Evolutionary conservation across 2,113 vertebrate genomes (phyloP).

Genomic region (Dunckerocampus dactyliophorus): DNA sequence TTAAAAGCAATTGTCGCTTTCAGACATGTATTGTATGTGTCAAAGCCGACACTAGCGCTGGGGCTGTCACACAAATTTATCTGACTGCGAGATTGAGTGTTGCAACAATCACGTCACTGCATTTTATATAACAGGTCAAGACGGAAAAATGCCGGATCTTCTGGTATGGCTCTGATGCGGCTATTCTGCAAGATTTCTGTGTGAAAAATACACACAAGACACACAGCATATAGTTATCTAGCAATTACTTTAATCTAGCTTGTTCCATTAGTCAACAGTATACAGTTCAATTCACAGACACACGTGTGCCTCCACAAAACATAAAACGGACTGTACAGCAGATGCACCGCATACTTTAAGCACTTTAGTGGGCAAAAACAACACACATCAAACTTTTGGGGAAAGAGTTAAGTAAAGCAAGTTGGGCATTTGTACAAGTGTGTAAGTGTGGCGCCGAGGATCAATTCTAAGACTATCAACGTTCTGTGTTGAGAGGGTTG

Average conservation of each 20-base stretch:
- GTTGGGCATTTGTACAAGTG: conserved; percentile 38
- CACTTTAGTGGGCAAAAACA: conserved; percentile 58
- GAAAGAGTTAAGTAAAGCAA: conserved; percentile 63
- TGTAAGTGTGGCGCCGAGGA: conserved; percentile 18
- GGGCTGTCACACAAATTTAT: too few species aligned
- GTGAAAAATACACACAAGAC: conserved; percentile 13
- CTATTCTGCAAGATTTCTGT: not conserved
- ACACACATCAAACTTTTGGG: conserved; percentile 57
- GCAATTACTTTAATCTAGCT: conserved; percentile 74
- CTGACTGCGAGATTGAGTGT: too few species aligned
- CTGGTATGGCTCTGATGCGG: too few species aligned
- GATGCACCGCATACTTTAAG: conserved; percentile 61
- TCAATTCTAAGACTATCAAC: not conserved
- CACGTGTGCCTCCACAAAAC: conserved; percentile 75
- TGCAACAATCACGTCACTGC: too few species aligned
- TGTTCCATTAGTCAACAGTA: conserved; percentile 77
- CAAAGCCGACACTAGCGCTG: too few species aligned
- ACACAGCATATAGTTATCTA: conserved; percentile 59
- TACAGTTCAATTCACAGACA: conserved; percentile 79
- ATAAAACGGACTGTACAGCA: conserved; percentile 76
- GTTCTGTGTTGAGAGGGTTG: conserved; percentile 12
- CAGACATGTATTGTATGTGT: too few species aligned
- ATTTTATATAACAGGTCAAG: too few species aligned
- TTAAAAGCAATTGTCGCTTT: too few species aligned
- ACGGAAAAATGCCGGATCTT: too few species aligned